phyloP scores from a whole-genome alignment of 2,797 vertebrate genomes.

The Lepus oiostolus region DNA sequence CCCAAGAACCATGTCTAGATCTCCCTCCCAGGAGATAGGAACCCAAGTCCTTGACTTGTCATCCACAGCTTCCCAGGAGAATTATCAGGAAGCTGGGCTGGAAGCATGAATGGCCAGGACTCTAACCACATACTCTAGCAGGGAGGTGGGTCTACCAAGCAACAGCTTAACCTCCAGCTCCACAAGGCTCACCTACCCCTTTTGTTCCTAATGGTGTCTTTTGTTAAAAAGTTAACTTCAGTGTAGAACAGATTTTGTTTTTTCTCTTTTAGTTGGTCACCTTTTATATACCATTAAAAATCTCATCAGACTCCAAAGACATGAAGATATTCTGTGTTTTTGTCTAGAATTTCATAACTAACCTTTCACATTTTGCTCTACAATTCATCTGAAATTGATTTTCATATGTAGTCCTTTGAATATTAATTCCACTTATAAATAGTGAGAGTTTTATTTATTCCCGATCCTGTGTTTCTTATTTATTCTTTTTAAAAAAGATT shows the following conservation, averaged over 20 bases:
- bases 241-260: background rate
- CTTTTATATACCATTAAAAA: background rate
- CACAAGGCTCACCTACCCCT: background rate
- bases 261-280: background rate
- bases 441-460: background rate
- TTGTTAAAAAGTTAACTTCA: background rate
- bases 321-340: background rate
- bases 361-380: background rate
- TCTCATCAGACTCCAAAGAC: background rate
- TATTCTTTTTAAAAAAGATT: too few species aligned
- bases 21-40: too few species aligned
- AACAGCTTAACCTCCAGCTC: too few species aligned
- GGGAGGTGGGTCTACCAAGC: too few species aligned
- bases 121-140: too few species aligned
- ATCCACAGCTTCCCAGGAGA: too few species aligned
- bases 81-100: too few species aligned
- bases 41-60: too few species aligned
- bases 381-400: background rate
- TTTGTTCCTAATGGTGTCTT: background rate
- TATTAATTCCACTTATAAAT: background rate
- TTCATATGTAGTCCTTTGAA: background rate
- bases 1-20: too few species aligned
- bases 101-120: too few species aligned
- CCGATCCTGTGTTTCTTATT: background rate
- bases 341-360: background rate